Evolutionary conservation across 2,797 vertebrate genomes (phyloP).

Genomic region (Gallirallus australis): DNA sequence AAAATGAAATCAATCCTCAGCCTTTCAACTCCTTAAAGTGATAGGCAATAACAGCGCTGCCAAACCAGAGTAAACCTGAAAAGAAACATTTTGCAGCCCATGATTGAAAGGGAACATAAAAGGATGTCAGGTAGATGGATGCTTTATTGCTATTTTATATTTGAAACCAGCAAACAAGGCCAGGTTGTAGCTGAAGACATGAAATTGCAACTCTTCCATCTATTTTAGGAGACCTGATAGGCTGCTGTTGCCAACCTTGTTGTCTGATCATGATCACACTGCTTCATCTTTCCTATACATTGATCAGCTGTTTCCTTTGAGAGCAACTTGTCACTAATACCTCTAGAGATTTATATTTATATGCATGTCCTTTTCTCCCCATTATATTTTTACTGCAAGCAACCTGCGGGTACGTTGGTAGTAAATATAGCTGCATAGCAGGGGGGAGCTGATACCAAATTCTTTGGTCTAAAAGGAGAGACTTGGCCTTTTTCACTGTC

Average conservation of each 20-base stretch:
- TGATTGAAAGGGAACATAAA: slow-evolving; percentile 77
- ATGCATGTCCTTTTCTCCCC: background rate
- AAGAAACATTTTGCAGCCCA: slow-evolving; percentile 39
- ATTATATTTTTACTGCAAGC: slow-evolving; percentile 32
- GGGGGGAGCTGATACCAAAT: background rate
- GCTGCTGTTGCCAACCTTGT: slow-evolving; percentile 58
- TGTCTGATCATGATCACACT: slow-evolving; percentile 39
- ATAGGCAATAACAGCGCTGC: slow-evolving; percentile 71
- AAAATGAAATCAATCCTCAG: slow-evolving; percentile 69
- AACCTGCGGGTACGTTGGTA: background rate
- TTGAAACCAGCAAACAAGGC: slow-evolving; percentile 76
- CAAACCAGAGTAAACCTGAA: slow-evolving; percentile 69
- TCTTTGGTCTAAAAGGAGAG: background rate
- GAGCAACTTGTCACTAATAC: slow-evolving; percentile 11
- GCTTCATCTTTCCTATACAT: slow-evolving; percentile 33
- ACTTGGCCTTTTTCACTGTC: background rate
- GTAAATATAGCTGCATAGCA: background rate
- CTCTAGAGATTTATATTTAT: slow-evolving; percentile 35
- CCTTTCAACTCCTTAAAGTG: slow-evolving; percentile 67
- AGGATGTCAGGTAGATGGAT: slow-evolving; percentile 76
- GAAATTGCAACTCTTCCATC: slow-evolving; percentile 74
- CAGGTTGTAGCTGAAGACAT: slow-evolving; percentile 59
- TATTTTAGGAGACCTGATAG: slow-evolving; percentile 63
- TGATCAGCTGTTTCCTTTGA: slow-evolving; percentile 45
- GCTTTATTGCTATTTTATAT: slow-evolving; percentile 74